Conservation (phyloP, 2,113 vertebrate species). For the Castor canadensis region DNA sequence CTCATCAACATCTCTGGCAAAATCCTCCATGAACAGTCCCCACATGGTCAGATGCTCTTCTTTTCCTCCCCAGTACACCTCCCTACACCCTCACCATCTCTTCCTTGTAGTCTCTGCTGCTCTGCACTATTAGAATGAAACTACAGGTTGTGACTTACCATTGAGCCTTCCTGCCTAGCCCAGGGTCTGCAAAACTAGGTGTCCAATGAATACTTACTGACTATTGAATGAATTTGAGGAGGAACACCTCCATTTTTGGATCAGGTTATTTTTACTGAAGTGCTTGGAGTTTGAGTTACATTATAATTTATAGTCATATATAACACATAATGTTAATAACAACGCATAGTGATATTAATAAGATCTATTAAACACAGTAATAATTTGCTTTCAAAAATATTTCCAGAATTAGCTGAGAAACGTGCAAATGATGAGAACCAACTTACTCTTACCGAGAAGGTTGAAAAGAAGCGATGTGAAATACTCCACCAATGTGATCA, state of each 20-base stretch:
- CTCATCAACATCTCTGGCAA: accelerated
- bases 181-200: background rate
- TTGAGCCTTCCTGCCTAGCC: too few species aligned
- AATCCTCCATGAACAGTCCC: background rate
- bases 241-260: too few species aligned
- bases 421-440: background rate
- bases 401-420: slow-evolving; percentile 66
- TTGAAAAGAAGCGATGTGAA: slow-evolving; percentile 81
- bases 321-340: background rate
- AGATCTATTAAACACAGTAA: background rate
- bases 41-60: accelerated
- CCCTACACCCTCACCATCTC: background rate
- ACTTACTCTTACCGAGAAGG: slow-evolving; percentile 51
- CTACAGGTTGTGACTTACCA: too few species aligned
- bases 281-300: background rate
- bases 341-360: background rate
- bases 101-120: too few species aligned
- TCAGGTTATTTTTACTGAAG: background rate
- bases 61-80: accelerated
- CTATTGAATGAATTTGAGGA: too few species aligned
- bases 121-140: background rate
- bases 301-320: background rate
- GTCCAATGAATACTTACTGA: background rate
- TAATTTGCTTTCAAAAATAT: slow-evolving; percentile 10
- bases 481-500: slow-evolving; percentile 80